Evolutionary conservation across 2,113 vertebrate genomes (phyloP).

Genomic region (Chaenocephalus aceratus): DNA sequence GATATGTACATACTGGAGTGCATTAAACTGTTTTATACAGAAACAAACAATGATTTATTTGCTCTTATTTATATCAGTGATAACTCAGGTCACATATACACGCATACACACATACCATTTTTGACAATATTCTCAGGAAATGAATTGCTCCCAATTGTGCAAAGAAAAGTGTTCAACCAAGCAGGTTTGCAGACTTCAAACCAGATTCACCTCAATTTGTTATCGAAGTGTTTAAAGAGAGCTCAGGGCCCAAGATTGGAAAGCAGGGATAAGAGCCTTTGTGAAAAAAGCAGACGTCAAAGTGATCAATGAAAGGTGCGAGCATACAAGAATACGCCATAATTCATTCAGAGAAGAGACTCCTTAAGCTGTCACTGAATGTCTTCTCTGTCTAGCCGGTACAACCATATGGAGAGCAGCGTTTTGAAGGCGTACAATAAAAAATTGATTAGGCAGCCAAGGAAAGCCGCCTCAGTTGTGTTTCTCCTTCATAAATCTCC

Average conservation of each 20-base stretch:
- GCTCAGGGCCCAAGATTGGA: not conserved
- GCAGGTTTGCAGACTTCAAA: conserved; percentile 35
- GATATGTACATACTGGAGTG: conserved; percentile 81
- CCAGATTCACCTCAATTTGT: conserved; percentile 24
- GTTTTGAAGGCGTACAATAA: conserved; percentile 42
- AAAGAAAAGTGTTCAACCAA: conserved; percentile 18
- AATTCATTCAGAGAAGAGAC: conserved; percentile 55
- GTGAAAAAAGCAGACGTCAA: conserved; percentile 43
- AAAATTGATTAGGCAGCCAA: conserved; percentile 51
- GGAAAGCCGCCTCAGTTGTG: conserved; percentile 24
- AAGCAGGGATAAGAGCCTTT: not conserved
- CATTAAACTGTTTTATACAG: conserved; percentile 84
- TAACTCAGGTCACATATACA: not conserved
- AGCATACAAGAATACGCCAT: conserved; percentile 48
- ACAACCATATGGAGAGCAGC: conserved; percentile 42
- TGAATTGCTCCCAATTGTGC: not conserved
- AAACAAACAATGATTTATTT: conserved; percentile 44
- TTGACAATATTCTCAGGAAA: conserved; percentile 4
- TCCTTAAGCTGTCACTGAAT: conserved; percentile 48
- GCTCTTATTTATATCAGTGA: not conserved
- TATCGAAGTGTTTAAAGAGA: conserved; percentile 4
- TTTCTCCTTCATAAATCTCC: conserved; percentile 55
- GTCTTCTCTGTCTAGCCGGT: conserved; percentile 40
- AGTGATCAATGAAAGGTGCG: conserved; percentile 60
- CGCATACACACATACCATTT: not conserved